A percentile compares a stretch with the other conserved stretches of the same genome.
phyloP scores from a whole-genome alignment of 2,113 vertebrate genomes.

The Cyanistes caeruleus region DNA sequence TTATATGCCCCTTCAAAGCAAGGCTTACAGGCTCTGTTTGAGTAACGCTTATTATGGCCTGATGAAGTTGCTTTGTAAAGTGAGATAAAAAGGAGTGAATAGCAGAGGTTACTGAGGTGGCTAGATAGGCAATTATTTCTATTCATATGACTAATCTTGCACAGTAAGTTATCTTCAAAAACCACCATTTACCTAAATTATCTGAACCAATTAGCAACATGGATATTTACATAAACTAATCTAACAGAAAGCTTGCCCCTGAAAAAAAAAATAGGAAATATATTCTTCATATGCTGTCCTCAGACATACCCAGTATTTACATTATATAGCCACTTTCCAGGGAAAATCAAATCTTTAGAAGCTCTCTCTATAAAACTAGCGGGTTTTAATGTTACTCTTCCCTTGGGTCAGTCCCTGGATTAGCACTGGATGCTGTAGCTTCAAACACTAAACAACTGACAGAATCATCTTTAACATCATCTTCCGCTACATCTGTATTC shows the following conservation, averaged over 20 bases:
- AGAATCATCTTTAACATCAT: background rate
- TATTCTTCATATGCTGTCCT: background rate
- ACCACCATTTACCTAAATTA: background rate
- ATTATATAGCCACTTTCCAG: background rate
- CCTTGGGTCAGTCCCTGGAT: background rate
- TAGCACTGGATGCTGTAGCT: background rate
- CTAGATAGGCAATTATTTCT: conserved; percentile 24
- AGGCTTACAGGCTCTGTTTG: background rate
- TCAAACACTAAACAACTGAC: background rate
- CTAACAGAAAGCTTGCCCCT: background rate
- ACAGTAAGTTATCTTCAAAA: conserved; percentile 7
- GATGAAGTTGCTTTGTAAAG: conserved; percentile 44
- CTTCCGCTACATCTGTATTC: background rate
- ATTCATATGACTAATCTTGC: background rate
- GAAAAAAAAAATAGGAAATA: background rate
- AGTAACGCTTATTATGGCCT: background rate
- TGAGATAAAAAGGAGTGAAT: background rate
- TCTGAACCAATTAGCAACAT: background rate
- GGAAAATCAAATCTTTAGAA: background rate
- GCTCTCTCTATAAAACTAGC: background rate
- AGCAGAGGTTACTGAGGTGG: background rate
- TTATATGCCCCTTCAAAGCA: background rate
- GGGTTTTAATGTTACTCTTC: background rate
- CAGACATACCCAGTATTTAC: background rate
- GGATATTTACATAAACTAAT: conserved; percentile 1